Conservation (phyloP, 2,888 invertebrate species). For the Drosophila putrida region DNA sequence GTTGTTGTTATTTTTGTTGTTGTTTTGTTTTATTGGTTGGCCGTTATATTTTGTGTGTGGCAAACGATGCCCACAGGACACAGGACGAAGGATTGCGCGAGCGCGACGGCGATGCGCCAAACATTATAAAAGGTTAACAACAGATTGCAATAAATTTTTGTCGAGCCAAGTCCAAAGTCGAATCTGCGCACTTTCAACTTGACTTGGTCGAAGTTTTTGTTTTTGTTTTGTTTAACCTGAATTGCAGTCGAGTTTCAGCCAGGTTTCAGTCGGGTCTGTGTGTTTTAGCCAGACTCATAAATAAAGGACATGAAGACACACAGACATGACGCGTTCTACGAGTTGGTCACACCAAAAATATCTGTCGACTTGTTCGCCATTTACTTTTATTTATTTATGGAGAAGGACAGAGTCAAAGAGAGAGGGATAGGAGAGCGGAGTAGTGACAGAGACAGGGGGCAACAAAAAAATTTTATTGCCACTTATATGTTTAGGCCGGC, state of each 20-base stretch:
- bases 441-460: background rate
- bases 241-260: constrained; percentile 7
- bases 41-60: constrained; percentile 46
- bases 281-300: constrained; percentile 43
- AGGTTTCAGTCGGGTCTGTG: constrained; percentile 9
- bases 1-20: background rate
- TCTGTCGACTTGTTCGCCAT: constrained; percentile 45
- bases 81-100: constrained; percentile 62
- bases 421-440: background rate
- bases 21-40: constrained; percentile 43
- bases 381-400: constrained; percentile 52
- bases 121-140: constrained; percentile 27
- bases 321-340: background rate
- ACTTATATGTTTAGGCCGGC: constrained; percentile 59
- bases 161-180: constrained; percentile 3
- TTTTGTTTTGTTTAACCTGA: background rate
- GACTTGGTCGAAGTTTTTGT: background rate
- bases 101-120: constrained; percentile 50
- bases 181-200: constrained; percentile 14
- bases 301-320: constrained; percentile 29
- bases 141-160: constrained; percentile 19
- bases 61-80: constrained; percentile 74
- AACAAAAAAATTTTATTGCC: constrained; percentile 56
- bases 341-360: constrained; percentile 12
- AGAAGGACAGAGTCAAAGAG: background rate